phyloP scores from a whole-genome alignment of 2,113 vertebrate species.

The Climacteris rufus region DNA sequence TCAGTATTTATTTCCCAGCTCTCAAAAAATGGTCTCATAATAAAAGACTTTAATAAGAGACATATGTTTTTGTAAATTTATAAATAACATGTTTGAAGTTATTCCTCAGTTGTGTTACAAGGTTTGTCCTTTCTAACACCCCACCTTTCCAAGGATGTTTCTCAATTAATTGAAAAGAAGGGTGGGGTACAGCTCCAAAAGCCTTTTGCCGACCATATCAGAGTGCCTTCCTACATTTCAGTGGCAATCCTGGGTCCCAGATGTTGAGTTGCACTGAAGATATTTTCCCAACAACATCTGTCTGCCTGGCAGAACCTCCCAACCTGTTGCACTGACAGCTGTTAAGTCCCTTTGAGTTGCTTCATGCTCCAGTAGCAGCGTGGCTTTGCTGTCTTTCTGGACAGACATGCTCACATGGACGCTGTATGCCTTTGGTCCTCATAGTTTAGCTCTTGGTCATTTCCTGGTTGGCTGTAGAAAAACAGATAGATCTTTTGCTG shows the following conservation, averaged over 20 bases:
- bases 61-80: slow-evolving; percentile 13
- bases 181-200: neutral
- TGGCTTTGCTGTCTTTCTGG: neutral
- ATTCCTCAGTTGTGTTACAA: slow-evolving; percentile 5
- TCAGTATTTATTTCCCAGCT: neutral
- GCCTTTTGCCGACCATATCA: neutral
- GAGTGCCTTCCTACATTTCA: neutral
- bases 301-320: slow-evolving; percentile 21
- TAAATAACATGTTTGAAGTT: neutral
- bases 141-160: neutral
- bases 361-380: neutral
- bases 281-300: slow-evolving; percentile 48
- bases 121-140: neutral
- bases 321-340: neutral
- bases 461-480: neutral
- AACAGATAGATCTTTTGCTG: neutral
- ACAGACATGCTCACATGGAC: neutral
- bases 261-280: neutral
- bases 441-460: neutral
- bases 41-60: neutral
- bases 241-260: neutral
- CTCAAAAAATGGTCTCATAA: neutral
- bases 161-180: neutral
- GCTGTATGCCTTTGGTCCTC: neutral
- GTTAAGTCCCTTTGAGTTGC: neutral